Percentiles rank a stretch among this genome's conserved stretches.
phyloP scores from a whole-genome alignment of 2,113 vertebrate species.

The Syngnathoides biaculeatus region DNA sequence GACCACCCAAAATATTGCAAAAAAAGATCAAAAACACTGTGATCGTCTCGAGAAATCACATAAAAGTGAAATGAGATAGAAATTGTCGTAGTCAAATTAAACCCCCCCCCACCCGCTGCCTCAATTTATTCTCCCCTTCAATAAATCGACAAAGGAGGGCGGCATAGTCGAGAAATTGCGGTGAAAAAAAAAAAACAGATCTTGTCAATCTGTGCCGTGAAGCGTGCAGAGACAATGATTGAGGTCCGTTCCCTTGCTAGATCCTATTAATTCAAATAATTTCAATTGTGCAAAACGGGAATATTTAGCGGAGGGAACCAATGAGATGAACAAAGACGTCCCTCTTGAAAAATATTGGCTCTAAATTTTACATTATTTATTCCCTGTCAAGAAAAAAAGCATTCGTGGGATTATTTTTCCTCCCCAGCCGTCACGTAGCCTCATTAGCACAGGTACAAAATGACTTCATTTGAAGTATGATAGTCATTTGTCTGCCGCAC shows the following conservation, averaged over 20 bases:
- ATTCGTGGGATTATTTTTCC: neutral
- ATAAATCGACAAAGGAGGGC: conserved; percentile 12
- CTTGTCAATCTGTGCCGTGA: neutral
- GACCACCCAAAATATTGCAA: neutral
- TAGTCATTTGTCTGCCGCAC: conserved; percentile 8
- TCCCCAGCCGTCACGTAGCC: conserved; percentile 1
- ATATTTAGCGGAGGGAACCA: conserved; percentile 3
- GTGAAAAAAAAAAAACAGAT: neutral
- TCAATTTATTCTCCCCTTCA: conserved; percentile 10
- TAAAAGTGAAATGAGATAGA: conserved; percentile 22
- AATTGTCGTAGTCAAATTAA: conserved; percentile 16
- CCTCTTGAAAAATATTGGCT: neutral
- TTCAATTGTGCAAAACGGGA: neutral
- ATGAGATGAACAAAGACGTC: neutral
- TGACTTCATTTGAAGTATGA: conserved; percentile 7
- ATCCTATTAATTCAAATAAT: conserved; percentile 14
- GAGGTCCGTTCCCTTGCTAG: neutral
- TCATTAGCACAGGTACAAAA: conserved; percentile 12
- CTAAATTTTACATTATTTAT: neutral
- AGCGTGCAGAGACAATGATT: neutral
- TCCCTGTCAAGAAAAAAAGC: neutral
- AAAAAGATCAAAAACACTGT: conserved; percentile 3
- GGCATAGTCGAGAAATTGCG: conserved; percentile 3
- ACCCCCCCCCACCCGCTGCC: neutral
- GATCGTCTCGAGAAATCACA: conserved; percentile 21